Percentiles rank a stretch among this genome's conserved stretches.
Evolutionary conservation across 2,797 vertebrate species (phyloP).

Genomic region (Peromyscus nudipes): DNA sequence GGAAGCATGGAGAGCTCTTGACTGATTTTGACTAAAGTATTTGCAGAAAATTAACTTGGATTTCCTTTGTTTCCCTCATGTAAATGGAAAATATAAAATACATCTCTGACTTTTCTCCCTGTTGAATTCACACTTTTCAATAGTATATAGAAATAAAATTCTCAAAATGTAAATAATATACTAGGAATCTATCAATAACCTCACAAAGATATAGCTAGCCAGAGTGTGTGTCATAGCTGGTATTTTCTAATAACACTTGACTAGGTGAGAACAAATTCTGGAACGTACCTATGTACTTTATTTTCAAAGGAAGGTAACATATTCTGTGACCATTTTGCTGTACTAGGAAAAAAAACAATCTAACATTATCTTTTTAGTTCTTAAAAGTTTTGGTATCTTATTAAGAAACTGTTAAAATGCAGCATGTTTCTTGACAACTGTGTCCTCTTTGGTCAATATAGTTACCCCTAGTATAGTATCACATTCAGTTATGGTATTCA

Average conservation of each 20-base stretch:
- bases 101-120: not conserved
- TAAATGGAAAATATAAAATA: conserved; percentile 53
- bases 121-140: not conserved
- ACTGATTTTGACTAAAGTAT: conserved; percentile 3
- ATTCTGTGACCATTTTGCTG: not conserved
- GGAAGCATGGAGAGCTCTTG: not conserved
- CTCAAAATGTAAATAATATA: not conserved
- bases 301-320: not conserved
- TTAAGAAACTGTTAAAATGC: conserved; percentile 21
- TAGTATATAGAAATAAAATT: not conserved
- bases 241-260: not conserved
- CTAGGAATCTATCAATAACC: conserved; percentile 11
- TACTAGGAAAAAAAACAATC: not conserved
- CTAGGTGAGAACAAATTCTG: not conserved
- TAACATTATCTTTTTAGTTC: not conserved
- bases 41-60: conserved; percentile 21
- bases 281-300: not conserved
- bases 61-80: not conserved
- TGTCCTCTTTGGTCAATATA: not conserved
- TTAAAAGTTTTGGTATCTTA: not conserved
- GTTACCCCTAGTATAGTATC: not conserved
- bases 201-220: not conserved
- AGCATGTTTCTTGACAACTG: not conserved
- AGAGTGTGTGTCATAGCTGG: not conserved
- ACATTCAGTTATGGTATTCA: not conserved